Conservation (phyloP, 2,113 vertebrate genomes). For the Syngnathus typhle region DNA sequence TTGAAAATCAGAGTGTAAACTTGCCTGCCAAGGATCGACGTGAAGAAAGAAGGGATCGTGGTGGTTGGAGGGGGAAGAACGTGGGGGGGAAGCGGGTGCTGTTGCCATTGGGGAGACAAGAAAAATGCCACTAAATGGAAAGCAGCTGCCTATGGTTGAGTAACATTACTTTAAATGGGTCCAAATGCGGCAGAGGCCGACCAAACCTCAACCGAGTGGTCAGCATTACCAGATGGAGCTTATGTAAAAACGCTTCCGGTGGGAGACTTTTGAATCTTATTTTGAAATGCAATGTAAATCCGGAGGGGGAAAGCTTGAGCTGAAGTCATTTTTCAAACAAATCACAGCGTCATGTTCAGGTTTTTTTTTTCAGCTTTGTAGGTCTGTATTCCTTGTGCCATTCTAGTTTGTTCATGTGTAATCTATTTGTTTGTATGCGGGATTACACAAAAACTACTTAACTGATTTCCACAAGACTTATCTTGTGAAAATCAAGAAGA, state of each 20-base stretch:
- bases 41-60: constrained; percentile 55
- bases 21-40: constrained; percentile 66
- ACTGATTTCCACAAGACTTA: constrained; percentile 9
- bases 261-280: neutral
- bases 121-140: constrained; percentile 67
- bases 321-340: neutral
- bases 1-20: constrained; percentile 68
- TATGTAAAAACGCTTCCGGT: neutral
- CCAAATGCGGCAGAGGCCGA: constrained; percentile 51
- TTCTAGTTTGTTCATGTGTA: constrained; percentile 3
- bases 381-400: neutral
- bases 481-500: neutral
- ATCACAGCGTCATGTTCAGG: neutral
- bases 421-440: constrained; percentile 9
- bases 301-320: neutral
- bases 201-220: constrained; percentile 40
- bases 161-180: constrained; percentile 66
- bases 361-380: neutral
- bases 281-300: neutral
- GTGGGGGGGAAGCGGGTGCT: constrained; percentile 6
- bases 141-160: constrained; percentile 63
- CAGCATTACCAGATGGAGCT: constrained; percentile 20
- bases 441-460: constrained; percentile 3
- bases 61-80: constrained; percentile 16
- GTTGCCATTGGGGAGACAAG: constrained; percentile 27